phyloP scores from a whole-genome alignment of 2,113 vertebrate genomes.

The Zootoca vivipara region DNA sequence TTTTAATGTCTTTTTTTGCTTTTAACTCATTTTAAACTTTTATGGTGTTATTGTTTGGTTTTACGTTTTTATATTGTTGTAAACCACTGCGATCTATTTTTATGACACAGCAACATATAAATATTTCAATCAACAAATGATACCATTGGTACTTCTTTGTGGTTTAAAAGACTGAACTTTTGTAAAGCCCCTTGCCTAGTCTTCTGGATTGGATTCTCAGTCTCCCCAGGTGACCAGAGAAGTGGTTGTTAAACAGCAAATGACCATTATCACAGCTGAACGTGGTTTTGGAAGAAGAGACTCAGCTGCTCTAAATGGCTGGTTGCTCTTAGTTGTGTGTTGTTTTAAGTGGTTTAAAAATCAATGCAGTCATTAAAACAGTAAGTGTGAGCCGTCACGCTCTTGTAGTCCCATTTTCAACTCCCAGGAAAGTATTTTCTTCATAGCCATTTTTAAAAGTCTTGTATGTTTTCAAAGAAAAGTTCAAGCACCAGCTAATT shows the following conservation, averaged over 20 bases:
- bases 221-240: neutral
- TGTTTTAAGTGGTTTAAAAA: neutral
- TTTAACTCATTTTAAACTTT: too few species aligned
- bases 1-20: too few species aligned
- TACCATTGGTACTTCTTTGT: neutral
- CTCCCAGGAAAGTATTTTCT: conserved; percentile 4
- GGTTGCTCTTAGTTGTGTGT: neutral
- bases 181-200: neutral
- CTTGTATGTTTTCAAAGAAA: neutral
- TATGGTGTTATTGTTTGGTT: too few species aligned
- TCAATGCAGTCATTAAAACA: neutral
- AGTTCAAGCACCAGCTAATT: neutral
- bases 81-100: too few species aligned
- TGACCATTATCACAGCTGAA: neutral
- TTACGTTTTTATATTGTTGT: too few species aligned
- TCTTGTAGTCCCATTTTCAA: neutral
- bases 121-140: too few species aligned
- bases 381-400: neutral
- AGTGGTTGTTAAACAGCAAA: neutral
- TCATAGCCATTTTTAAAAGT: neutral
- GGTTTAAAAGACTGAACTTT: neutral
- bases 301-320: neutral
- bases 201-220: neutral
- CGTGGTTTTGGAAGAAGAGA: neutral
- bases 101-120: too few species aligned